Conservation (phyloP, 2,797 vertebrate species). For the Eulemur rubriventer region DNA sequence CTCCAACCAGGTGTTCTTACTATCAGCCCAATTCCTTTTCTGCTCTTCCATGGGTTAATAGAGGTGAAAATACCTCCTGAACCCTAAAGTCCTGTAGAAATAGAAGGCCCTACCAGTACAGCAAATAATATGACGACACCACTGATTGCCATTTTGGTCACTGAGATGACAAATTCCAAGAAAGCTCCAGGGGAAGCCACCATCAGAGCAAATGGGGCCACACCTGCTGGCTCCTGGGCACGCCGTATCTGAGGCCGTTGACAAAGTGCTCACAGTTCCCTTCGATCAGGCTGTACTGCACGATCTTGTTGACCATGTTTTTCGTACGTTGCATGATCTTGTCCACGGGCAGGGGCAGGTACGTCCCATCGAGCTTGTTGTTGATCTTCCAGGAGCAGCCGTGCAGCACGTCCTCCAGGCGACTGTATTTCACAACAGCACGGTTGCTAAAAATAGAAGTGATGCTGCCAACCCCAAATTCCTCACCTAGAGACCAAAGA, state of each 20-base stretch:
- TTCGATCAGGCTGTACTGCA: constrained; percentile 85
- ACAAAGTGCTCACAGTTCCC: constrained; percentile 93
- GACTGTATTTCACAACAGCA: constrained; percentile 87
- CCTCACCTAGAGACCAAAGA: constrained; percentile 81
- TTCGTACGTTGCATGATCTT: constrained; percentile 85
- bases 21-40: background rate
- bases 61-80: background rate
- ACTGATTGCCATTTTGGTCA: rapidly evolving
- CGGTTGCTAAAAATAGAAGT: constrained; percentile 87
- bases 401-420: constrained; percentile 86
- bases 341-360: constrained; percentile 71
- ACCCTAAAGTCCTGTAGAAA: background rate
- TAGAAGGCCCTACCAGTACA: background rate
- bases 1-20: background rate
- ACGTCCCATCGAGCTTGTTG: constrained; percentile 73
- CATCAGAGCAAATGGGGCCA: rapidly evolving
- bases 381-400: constrained; percentile 83
- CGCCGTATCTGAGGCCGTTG: constrained; percentile 88
- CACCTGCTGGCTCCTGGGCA: constrained; percentile 82
- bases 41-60: rapidly evolving
- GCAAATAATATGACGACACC: too few relatives aligned
- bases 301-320: constrained; percentile 71
- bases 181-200: rapidly evolving
- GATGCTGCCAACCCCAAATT: constrained; percentile 83
- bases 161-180: background rate